phyloP scores from a whole-genome alignment of 2,888 invertebrate genomes.

The Aphodius granarius region DNA sequence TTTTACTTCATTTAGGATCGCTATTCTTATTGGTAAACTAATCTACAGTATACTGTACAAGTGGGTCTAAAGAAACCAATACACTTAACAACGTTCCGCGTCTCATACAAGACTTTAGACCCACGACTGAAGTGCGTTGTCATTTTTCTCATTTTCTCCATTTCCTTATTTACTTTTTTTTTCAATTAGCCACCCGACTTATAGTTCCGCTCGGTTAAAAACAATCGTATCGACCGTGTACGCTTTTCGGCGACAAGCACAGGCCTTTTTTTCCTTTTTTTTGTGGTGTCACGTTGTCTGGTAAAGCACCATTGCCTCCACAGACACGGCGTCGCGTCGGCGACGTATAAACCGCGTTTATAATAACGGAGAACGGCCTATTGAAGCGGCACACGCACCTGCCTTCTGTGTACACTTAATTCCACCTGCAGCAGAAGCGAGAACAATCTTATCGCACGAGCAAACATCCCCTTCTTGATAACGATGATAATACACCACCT shows the following conservation, averaged over 20 bases:
- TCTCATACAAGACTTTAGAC: no score
- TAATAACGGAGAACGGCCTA: background rate
- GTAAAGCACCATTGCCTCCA: background rate
- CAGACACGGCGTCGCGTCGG: background rate
- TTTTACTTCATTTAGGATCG: no score
- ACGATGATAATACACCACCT: background rate
- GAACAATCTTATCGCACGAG: background rate
- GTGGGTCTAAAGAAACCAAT: no score
- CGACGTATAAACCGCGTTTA: background rate
- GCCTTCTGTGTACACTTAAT: background rate
- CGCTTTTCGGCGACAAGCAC: background rate
- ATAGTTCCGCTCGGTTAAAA: constrained; percentile 5
- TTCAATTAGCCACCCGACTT: background rate
- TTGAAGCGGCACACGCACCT: background rate
- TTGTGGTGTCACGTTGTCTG: background rate
- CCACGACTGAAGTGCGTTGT: background rate
- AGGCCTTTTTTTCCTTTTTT: background rate
- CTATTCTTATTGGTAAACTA: no score
- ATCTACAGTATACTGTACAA: no score
- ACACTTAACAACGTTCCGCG: no score
- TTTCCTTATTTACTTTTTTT: background rate
- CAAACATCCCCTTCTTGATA: background rate
- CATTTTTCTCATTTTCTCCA: background rate
- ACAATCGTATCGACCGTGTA: constrained; percentile 9
- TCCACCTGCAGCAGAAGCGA: background rate